Conservation (phyloP, 2,888 invertebrate genomes). For the Stenolophus ochropezus region DNA sequence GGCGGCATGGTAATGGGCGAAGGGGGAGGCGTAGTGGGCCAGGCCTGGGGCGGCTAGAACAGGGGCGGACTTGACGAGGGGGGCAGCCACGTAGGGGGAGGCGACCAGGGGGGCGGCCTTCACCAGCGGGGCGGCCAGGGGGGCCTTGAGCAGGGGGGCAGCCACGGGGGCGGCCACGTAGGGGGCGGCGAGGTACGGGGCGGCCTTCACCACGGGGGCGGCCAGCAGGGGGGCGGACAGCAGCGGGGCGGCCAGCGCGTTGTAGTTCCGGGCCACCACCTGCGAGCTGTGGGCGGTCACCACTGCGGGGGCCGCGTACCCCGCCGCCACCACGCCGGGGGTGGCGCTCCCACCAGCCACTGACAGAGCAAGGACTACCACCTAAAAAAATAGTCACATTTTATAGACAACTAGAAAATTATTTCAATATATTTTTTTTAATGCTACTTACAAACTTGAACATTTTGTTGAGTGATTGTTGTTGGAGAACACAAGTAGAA, state of each 20-base stretch:
- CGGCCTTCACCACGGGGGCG: no score
- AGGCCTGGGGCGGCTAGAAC: no score
- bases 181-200: no score
- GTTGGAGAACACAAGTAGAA: slow-evolving; percentile 1
- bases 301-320: slow-evolving; percentile 69
- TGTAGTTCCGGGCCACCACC: slow-evolving; percentile 79
- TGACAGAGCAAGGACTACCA: slow-evolving; percentile 57
- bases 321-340: slow-evolving; percentile 68
- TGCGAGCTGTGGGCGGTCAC: slow-evolving; percentile 82
- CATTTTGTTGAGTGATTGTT: slow-evolving; percentile 62
- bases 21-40: no score
- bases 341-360: slow-evolving; percentile 66
- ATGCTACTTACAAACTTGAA: slow-evolving; percentile 65
- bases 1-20: no score
- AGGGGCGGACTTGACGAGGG: no score
- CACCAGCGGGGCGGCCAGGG: slow-evolving; percentile 66
- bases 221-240: slow-evolving; percentile 65
- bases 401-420: no score
- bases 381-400: no score
- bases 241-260: slow-evolving; percentile 76
- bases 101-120: slow-evolving; percentile 68
- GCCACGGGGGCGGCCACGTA: no score
- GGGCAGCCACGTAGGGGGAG: no score
- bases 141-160: slow-evolving; percentile 62
- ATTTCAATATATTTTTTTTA: no score